Base-by-base conservation (phyloP, 2,797 vertebrate genomes). In the Amblyraja radiata region DNA sequence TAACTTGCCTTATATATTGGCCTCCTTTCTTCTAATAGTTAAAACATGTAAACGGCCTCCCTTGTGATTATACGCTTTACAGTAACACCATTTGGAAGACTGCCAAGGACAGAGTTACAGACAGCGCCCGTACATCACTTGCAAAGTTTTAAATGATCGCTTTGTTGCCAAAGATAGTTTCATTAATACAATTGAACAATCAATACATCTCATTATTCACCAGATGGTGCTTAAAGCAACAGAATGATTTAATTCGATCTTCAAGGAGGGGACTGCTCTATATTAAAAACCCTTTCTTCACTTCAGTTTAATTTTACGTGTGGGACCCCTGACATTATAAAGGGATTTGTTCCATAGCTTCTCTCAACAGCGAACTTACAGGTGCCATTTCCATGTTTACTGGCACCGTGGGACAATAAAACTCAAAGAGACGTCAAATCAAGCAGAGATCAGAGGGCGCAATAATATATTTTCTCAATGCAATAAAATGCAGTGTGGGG, bases 301-400 rank as follows among this genome's bases (percentile, higher is more conserved):
- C 71, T 25, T 74, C 90, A 76, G n/a, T 54, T 92, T 92, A 92
- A 92, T 92, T 92, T 92, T 92, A 92, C 71, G 36, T 92, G 90
- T 92, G 90, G 90, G 90, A 92, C 71, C 90, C 71, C 58, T 92
- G 90, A 92, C 90, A 92, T 92, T 76, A 92, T 54, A 92, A 92
- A 92, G 90, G 71, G 68, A 92, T 76, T 92, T 32, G 25, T 92
- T 92, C 90, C 73, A 92, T 92, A 74, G 74, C 71, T 92, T 92
- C 54, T 74, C 71, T 74, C 90, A 92, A 76, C 36, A 92, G 73
- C 76, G 71, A 92, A 92, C 71, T 92, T 92, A 76, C 90, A 76
- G 71, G 90, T 92, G 90, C 73, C 90, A 92, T 76, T 91, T 73
- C 90, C 25, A 39, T 92, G 39, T 73, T 92, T 76, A 92, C 90